Evolutionary conservation across 1,140 invertebrate species (phyloP), one percentile per base, ranked within the genome.

Genomic region (Bacillus rossius): DNA sequence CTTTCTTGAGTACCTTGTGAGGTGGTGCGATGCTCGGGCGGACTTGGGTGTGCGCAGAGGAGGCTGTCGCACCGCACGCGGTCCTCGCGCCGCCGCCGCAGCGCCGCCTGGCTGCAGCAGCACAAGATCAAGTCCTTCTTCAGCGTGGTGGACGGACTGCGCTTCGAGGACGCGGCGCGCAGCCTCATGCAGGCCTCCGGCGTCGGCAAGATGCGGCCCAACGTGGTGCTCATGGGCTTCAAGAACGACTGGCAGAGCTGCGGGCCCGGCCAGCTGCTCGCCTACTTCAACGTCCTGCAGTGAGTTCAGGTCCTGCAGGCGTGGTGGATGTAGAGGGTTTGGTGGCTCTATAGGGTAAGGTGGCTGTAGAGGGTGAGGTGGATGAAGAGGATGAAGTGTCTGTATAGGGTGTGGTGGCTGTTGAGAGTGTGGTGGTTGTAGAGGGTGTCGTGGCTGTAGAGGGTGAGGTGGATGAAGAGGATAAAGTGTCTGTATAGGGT

Each of bases 251-350:
- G 96, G 96, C 72, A 77, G 34, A 81, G 74, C 3, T 89, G 88
- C 63, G 79, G 83, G 63, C 72, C 78, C 13, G 79, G 84, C 37
- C 86, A 92, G 62, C 81, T 98, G 0, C 79, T 87, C 20, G 83
- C 88, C 20, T 99, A 98, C 74, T 96, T 98, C 73, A 89, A 90
- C 65, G 84, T 93, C n/a, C 78, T 99, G 55, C 92, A 98, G 94
- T 96, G 79, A 86, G 88, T 82, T 50, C 17, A 20, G 26, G 1
- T 19, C 43, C 2, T 8, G 8, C 8, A 4, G 4, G 42, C 42
- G 16, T 45, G 8, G 7, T 8, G 16, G 42, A 45, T 14, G 7
- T n/a, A n/a, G n/a, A n/a, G n/a, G n/a, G n/a, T n/a, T n/a, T n/a
- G n/a, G n/a, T n/a, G n/a, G n/a, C n/a, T n/a, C n/a, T n/a, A n/a